A percentile compares a stretch with the other conserved stretches of the same genome.
These are phyloP conservation scores for Ditylenchus dipsaci DNA, from an alignment of 1,140 invertebrate species.

Conservation along the genomic window DNA sequence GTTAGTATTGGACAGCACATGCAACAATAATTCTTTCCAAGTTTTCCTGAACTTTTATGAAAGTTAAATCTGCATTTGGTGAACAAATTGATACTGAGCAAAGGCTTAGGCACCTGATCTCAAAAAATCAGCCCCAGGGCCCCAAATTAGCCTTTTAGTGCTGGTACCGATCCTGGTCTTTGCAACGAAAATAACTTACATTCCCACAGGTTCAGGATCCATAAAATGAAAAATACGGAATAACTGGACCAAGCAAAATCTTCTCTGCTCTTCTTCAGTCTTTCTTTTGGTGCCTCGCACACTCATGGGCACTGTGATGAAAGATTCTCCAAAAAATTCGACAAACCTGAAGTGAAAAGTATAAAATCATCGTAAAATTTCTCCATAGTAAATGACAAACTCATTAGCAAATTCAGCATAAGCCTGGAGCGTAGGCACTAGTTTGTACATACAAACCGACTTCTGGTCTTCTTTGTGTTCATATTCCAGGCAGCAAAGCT, in stretches of 20 bases:
- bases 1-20: slow-evolving; percentile 14
- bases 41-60: slow-evolving; percentile 8
- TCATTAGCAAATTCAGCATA: slow-evolving; percentile 26
- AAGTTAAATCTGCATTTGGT: not conserved
- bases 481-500: slow-evolving; percentile 12
- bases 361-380: not conserved
- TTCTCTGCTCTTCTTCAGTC: slow-evolving; percentile 2
- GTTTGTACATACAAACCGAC: slow-evolving; percentile 12
- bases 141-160: too few species aligned
- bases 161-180: too few species aligned
- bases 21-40: slow-evolving; percentile 17
- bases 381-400: slow-evolving; percentile 6
- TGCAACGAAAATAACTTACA: slow-evolving; percentile 9
- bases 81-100: too few species aligned
- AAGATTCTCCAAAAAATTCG: not conserved
- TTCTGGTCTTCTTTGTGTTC: not conserved
- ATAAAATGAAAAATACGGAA: slow-evolving; percentile 17
- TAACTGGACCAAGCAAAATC: slow-evolving; percentile 16
- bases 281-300: not conserved
- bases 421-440: slow-evolving; percentile 18
- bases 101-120: too few species aligned
- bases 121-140: too few species aligned
- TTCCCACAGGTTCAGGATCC: slow-evolving; percentile 15
- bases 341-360: slow-evolving; percentile 7
- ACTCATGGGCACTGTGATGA: not conserved